phyloP scores from a whole-genome alignment of 1,140 invertebrate genomes.

The Orussus abietinus region DNA sequence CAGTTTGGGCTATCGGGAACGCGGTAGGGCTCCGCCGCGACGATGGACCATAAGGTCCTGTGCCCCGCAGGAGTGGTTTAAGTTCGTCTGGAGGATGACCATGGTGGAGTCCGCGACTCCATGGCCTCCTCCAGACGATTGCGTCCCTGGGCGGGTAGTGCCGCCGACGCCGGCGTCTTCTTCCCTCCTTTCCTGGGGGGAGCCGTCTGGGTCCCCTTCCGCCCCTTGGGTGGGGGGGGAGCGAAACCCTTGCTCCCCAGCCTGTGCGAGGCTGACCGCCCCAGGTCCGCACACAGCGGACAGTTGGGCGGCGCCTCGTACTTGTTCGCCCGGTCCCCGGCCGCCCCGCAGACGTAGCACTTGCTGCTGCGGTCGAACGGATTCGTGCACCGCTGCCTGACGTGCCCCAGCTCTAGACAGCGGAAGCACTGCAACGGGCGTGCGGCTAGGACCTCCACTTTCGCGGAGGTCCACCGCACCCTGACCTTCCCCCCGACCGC shows the following conservation, averaged over 20 bases:
- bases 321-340: background rate
- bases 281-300: background rate
- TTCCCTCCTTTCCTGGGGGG: too few relatives aligned
- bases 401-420: background rate
- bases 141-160: background rate
- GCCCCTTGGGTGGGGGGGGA: too few relatives aligned
- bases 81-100: background rate
- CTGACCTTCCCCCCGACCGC: background rate
- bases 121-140: background rate
- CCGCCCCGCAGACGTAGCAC: background rate
- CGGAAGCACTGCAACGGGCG: slow-evolving; percentile 1
- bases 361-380: background rate
- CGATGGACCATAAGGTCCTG: background rate
- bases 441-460: too few relatives aligned
- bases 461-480: background rate
- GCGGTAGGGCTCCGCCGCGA: background rate
- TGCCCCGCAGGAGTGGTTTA: background rate
- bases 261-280: too few relatives aligned
- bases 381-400: too few relatives aligned
- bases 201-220: background rate
- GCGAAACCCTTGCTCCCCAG: too few relatives aligned
- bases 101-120: background rate
- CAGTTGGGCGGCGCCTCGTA: too few relatives aligned
- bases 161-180: background rate
- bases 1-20: background rate